These are phyloP conservation scores for Agrochola circellaris DNA, from an alignment of 2,888 invertebrate species.

Conservation along the genomic window DNA sequence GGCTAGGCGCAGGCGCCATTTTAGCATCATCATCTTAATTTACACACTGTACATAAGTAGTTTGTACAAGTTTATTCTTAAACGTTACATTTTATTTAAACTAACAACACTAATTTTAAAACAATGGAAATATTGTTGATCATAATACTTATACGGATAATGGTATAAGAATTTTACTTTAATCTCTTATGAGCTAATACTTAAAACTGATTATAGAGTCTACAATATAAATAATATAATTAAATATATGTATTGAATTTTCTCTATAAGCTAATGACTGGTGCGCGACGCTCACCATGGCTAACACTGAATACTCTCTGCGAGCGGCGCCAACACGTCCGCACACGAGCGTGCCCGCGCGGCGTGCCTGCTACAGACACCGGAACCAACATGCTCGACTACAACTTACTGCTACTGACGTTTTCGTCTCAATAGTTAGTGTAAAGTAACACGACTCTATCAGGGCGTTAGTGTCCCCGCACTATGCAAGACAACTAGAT, in stretches of 20 bases:
- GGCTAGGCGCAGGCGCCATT: constrained; percentile 68
- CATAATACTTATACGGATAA: constrained; percentile 89
- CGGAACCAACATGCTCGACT: constrained; percentile 43
- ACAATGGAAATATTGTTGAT: constrained; percentile 90
- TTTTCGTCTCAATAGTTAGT: constrained; percentile 23
- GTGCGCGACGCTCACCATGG: constrained; percentile 86
- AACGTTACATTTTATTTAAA: constrained; percentile 71
- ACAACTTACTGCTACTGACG: constrained; percentile 42
- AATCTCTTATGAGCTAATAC: constrained; percentile 85
- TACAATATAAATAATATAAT: constrained; percentile 85
- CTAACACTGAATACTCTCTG: constrained; percentile 63
- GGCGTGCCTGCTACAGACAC: constrained; percentile 16
- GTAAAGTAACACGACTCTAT: constrained; percentile 51
- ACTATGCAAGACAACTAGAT: constrained; percentile 63
- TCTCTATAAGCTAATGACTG: constrained; percentile 86
- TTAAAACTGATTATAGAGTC: constrained; percentile 82
- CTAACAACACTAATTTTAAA: constrained; percentile 84
- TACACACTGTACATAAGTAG: constrained; percentile 88
- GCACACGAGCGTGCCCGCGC: constrained; percentile 9
- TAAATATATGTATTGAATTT: constrained; percentile 83
- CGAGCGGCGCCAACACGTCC: constrained; percentile 20
- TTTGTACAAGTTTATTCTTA: constrained; percentile 88
- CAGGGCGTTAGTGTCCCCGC: constrained; percentile 46
- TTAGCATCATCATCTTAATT: constrained; percentile 69
- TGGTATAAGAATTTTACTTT: constrained; percentile 85